Evolutionary conservation across 2,888 invertebrate species (phyloP).

Genomic region (Drosophila incognita): DNA sequence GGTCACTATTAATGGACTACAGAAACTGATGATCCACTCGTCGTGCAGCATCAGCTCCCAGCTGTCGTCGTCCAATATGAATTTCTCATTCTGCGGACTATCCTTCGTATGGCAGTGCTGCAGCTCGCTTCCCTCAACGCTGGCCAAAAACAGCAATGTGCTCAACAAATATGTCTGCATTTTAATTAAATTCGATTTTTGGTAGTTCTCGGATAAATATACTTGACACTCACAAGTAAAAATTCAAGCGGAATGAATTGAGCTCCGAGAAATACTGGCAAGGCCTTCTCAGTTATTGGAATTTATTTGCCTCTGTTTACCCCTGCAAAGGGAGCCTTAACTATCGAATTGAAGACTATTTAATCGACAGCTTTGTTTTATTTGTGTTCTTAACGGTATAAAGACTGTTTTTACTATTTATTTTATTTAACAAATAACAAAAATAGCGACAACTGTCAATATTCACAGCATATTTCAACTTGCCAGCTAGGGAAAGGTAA

Average conservation of each 20-base stretch:
- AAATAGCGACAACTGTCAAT: constrained; percentile 1
- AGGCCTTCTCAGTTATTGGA: not conserved
- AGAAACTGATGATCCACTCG: constrained; percentile 36
- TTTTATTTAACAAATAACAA: not conserved
- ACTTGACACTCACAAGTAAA: not conserved
- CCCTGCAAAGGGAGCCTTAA: not conserved
- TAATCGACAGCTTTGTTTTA: not conserved
- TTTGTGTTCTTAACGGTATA: not conserved
- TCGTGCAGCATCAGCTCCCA: constrained; percentile 27
- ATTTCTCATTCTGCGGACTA: not conserved
- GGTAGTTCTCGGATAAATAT: not conserved
- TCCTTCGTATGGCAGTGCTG: not conserved
- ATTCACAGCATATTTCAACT: constrained; percentile 1
- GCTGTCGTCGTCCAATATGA: constrained; percentile 21
- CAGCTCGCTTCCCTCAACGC: not conserved
- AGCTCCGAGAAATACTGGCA: not conserved
- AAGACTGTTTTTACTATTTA: not conserved
- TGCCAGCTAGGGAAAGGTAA: not conserved
- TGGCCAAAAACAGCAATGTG: not conserved
- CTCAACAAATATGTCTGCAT: not conserved
- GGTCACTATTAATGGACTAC: constrained; percentile 13
- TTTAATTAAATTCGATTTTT: not conserved
- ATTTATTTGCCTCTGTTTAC: not conserved
- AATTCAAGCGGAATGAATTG: not conserved
- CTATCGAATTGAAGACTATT: not conserved